These are phyloP conservation scores for Zoanthus sansibaricus DNA, from an alignment of 92 coral and sea anemone species.

Conservation along the genomic window DNA sequence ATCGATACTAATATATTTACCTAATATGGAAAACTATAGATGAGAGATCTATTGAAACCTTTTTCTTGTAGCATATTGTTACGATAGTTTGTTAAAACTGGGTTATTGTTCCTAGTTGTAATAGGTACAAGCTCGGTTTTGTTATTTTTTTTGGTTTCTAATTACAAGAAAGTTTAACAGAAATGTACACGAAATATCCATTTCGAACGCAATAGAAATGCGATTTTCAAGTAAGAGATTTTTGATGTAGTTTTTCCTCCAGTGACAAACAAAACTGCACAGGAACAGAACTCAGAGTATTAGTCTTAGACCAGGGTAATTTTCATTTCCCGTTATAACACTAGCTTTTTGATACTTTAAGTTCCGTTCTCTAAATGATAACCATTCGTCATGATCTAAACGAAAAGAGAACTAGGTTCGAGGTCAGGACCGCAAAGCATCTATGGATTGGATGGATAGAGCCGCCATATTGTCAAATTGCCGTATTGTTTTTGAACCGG, in stretches of 20 bases:
- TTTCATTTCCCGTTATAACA: background rate
- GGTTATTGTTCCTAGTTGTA: background rate
- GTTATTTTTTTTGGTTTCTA: background rate
- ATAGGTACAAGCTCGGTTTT: background rate
- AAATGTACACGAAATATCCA: background rate
- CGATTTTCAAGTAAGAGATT: background rate
- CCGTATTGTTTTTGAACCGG: too few species aligned
- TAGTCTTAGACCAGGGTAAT: background rate
- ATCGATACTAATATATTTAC: too few species aligned
- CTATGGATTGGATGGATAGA: too few species aligned
- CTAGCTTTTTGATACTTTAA: background rate
- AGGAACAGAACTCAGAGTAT: background rate
- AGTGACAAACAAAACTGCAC: background rate
- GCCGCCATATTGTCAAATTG: too few species aligned
- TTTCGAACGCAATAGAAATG: background rate
- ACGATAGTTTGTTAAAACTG: background rate
- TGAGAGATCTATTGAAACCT: background rate
- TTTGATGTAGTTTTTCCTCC: background rate
- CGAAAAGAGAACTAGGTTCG: too few species aligned
- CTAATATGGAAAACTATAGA: too few species aligned
- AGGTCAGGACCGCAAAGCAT: too few species aligned
- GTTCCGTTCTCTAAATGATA: background rate
- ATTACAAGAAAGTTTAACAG: background rate
- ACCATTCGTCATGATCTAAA: too few species aligned
- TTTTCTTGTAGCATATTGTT: slow-evolving; percentile 8